Evolutionary conservation across 2,797 vertebrate species (phyloP), one percentile per base, ranked within the genome.

Genomic region (Lophotriccus pileatus): DNA sequence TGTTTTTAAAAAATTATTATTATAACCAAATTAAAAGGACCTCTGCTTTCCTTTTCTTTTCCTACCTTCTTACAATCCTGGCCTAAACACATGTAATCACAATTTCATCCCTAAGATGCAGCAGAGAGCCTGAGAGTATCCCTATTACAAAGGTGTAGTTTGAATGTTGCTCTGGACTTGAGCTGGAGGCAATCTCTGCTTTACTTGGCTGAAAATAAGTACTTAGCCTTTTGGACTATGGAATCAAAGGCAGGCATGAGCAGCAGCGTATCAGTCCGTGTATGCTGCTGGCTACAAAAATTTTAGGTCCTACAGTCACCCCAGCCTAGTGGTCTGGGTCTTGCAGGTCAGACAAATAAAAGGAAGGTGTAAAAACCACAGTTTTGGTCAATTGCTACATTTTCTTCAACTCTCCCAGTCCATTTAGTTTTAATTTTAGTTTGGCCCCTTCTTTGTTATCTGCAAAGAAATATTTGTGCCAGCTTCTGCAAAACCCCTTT

Each of bases 211-310:
- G 70, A 84, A 90, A 95, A 58, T 34, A 68, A 84, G 30, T 64
- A 86, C 84, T 72, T 68, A 69, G 89, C 36, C 90, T 95, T 84
- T 95, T 93, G 92, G 89, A 92, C 86, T 90, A 58, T 73, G 70
- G 84, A 96, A 90, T 87, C 90, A 89, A 81, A 92, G 66, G 79
- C 83, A 93, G 76, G 47, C 52, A 83, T 2, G 50, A 90, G 63
- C 53, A 87, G 90, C 74, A 79, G 67, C n/a, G 63, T 81, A 76
- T 87, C 86, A 46, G 50, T 60, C 56, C 36, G 27, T 17, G 41
- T 28, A 30, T 0, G 14, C 59, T 88, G 53, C 92, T 89, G 50
- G 84, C 74, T 60, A 62, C 6, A 7, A 34, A 94, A 69, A 55
- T 20, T 39, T n/a, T 2, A 75, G 53, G 32, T 81, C 46, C 77